Percentiles rank a stretch among this genome's conserved stretches.
phyloP scores from a whole-genome alignment of 2,888 invertebrate species.

The Timema cristinae region DNA sequence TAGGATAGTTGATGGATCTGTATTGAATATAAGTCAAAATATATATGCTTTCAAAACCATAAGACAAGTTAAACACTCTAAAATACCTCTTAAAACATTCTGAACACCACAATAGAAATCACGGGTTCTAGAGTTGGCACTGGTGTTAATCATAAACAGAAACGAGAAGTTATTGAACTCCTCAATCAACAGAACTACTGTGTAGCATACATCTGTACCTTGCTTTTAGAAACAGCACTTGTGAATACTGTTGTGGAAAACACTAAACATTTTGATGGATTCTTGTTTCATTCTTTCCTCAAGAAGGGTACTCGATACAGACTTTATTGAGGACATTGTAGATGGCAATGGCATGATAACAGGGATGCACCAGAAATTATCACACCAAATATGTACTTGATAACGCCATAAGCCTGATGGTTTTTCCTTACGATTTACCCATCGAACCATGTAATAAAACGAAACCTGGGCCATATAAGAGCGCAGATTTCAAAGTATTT shows the following conservation, averaged over 20 bases:
- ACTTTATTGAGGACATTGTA: conserved; percentile 18
- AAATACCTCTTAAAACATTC: too few relatives aligned
- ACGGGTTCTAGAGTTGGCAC: too few relatives aligned
- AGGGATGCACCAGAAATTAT: conserved; percentile 17
- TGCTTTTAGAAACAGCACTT: conserved; percentile 22
- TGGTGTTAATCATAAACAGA: neutral
- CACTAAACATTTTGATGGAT: conserved; percentile 22
- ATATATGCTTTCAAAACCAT: too few relatives aligned
- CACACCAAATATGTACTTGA: conserved; percentile 3
- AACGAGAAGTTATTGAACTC: neutral
- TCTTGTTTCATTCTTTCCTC: conserved; percentile 25
- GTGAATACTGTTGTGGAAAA: conserved; percentile 27
- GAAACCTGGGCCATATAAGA: neutral
- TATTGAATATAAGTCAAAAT: too few relatives aligned
- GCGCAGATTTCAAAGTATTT: neutral
- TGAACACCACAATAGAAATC: too few relatives aligned
- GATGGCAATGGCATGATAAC: conserved; percentile 18
- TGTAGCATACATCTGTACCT: neutral
- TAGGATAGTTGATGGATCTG: too few relatives aligned
- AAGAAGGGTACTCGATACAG: conserved; percentile 20
- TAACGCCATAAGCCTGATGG: conserved; percentile 6
- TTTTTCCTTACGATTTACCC: neutral
- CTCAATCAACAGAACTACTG: conserved; percentile 4
- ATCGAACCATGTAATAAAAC: neutral
- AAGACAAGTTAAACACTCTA: too few relatives aligned